A percentile compares a stretch with the other conserved stretches of the same genome.
These are phyloP conservation scores for Adineta ricciae DNA, from an alignment of 2,888 invertebrate genomes.

Conservation along the genomic window DNA sequence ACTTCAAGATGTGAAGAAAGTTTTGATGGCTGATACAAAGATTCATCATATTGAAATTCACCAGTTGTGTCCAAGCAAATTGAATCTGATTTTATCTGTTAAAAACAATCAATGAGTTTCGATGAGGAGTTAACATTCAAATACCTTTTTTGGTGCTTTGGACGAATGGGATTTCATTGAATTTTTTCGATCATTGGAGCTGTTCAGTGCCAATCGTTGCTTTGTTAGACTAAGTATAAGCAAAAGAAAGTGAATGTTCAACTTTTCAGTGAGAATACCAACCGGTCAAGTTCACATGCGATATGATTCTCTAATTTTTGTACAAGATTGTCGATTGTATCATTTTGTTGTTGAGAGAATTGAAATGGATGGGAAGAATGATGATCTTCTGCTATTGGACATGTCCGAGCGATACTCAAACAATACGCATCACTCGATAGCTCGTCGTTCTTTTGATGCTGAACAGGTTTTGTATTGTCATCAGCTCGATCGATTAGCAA, in stretches of 20 bases:
- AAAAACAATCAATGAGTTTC: no score
- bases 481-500: not conserved
- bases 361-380: not conserved
- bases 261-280: not conserved
- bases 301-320: constrained; percentile 7
- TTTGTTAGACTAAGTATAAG: not conserved
- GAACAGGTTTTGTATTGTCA: not conserved
- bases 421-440: not conserved
- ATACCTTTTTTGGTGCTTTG: not conserved
- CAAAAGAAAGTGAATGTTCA: no score
- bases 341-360: not conserved
- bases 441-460: not conserved
- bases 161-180: not conserved
- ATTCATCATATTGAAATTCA: no score
- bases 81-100: no score
- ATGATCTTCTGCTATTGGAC: not conserved
- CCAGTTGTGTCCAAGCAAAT: no score
- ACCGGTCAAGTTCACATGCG: not conserved
- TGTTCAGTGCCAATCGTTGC: not conserved
- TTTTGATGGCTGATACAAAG: no score
- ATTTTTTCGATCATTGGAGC: not conserved
- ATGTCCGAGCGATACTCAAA: not conserved
- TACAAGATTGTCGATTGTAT: constrained; percentile 13
- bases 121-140: not conserved
- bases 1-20: no score